phyloP scores from a whole-genome alignment of 2,113 vertebrate genomes.

The Scomber colias region DNA sequence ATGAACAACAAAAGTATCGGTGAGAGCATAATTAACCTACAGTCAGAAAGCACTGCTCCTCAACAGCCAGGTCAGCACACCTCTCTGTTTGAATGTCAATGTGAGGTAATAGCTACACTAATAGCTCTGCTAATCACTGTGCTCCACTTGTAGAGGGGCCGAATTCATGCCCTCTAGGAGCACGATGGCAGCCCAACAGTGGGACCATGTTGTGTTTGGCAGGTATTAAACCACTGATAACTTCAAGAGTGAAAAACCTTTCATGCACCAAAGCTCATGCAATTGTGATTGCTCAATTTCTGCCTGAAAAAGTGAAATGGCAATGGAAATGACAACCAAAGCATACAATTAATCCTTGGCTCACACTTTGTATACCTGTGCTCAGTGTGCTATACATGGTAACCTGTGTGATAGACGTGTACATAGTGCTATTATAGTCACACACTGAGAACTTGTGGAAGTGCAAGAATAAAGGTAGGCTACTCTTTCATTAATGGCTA shows the following conservation, averaged over 20 bases:
- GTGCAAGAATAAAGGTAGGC: neutral
- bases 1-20: conserved; percentile 25
- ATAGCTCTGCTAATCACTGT: conserved; percentile 68
- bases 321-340: too few relatives aligned
- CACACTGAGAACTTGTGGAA: conserved; percentile 9
- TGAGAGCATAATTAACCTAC: conserved; percentile 41
- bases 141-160: conserved; percentile 41
- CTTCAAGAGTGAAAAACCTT: conserved; percentile 7
- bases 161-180: conserved; percentile 35
- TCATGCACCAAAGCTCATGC: neutral
- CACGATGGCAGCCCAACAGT: conserved; percentile 34
- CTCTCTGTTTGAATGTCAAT: conserved; percentile 57
- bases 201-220: conserved; percentile 37
- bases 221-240: conserved; percentile 27
- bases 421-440: conserved; percentile 9
- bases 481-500: conserved; percentile 5
- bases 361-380: conserved; percentile 22
- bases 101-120: conserved; percentile 56
- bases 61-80: conserved; percentile 42
- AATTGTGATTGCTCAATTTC: conserved; percentile 27
- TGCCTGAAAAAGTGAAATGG: neutral
- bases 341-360: conserved; percentile 10
- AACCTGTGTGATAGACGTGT: conserved; percentile 30
- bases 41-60: conserved; percentile 17
- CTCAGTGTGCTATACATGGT: conserved; percentile 30